Conservation (phyloP, 2,888 invertebrate genomes). For the Zhuqinia jingwanae region DNA sequence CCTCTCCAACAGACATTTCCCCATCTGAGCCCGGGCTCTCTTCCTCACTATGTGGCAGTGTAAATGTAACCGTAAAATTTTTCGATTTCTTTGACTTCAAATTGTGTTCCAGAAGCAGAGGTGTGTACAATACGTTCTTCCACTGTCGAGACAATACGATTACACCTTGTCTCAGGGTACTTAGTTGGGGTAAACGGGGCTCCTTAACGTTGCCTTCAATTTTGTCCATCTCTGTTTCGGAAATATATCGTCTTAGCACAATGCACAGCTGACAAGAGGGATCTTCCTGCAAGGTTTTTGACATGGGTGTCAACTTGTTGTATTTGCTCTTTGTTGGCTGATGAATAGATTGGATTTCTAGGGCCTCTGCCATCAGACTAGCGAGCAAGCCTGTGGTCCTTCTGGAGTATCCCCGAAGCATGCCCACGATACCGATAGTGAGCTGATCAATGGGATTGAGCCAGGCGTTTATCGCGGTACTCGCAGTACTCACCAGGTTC, state of each 20-base stretch:
- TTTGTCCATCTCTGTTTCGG: constrained; percentile 88
- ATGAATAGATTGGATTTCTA: constrained; percentile 92
- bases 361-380: constrained; percentile 96
- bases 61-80: constrained; percentile 93
- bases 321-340: constrained; percentile 93
- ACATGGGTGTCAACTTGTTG: constrained; percentile 91
- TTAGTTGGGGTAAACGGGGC: constrained; percentile 91
- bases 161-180: constrained; percentile 96
- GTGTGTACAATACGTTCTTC: constrained; percentile 97
- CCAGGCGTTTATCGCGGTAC: constrained; percentile 98
- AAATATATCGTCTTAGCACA: constrained; percentile 91
- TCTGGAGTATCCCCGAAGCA: constrained; percentile 90
- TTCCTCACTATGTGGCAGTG: constrained; percentile 91
- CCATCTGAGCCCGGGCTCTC: constrained; percentile 82
- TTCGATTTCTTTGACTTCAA: constrained; percentile 87
- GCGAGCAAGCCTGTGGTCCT: constrained; percentile 93
- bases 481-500: constrained; percentile 97
- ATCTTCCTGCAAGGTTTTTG: constrained; percentile 95
- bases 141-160: constrained; percentile 97
- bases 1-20: constrained; percentile 80
- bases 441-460: constrained; percentile 97
- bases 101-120: constrained; percentile 92
- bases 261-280: constrained; percentile 96
- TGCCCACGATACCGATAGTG: constrained; percentile 90
- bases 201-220: constrained; percentile 93